Evolutionary conservation across 2,797 vertebrate species (phyloP).

Genomic region (Loris lydekkerianus): DNA sequence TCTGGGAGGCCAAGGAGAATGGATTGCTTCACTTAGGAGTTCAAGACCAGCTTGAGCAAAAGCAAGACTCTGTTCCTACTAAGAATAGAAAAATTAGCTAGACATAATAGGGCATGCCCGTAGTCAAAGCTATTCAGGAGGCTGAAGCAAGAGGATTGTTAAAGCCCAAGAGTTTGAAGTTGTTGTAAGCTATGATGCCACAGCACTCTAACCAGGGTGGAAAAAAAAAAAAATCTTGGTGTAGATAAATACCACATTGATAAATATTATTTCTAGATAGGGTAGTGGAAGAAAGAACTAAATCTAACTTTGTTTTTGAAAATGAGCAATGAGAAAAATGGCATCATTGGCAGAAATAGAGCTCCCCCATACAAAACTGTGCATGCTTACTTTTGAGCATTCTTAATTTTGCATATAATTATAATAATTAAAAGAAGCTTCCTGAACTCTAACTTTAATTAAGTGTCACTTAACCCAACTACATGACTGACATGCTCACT

Average conservation of each 20-base stretch:
- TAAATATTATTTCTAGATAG: background rate
- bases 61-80: no score
- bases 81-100: no score
- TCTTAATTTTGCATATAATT: conserved; percentile 7
- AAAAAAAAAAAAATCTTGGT: background rate
- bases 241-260: background rate
- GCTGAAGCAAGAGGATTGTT: no score
- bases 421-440: background rate
- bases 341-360: conserved; percentile 7
- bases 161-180: no score
- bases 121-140: no score
- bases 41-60: no score
- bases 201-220: no score
- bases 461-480: background rate
- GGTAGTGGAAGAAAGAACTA: background rate
- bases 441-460: background rate
- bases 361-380: background rate
- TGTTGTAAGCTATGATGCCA: no score
- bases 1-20: no score
- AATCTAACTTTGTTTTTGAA: background rate
- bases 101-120: no score
- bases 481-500: background rate
- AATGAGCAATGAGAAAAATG: background rate
- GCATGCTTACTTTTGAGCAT: background rate
- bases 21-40: no score